A percentile compares a stretch with the other conserved stretches of the same genome.
Evolutionary conservation across 1,140 invertebrate species (phyloP).

Genomic region (Drosophila nigrodunni): DNA sequence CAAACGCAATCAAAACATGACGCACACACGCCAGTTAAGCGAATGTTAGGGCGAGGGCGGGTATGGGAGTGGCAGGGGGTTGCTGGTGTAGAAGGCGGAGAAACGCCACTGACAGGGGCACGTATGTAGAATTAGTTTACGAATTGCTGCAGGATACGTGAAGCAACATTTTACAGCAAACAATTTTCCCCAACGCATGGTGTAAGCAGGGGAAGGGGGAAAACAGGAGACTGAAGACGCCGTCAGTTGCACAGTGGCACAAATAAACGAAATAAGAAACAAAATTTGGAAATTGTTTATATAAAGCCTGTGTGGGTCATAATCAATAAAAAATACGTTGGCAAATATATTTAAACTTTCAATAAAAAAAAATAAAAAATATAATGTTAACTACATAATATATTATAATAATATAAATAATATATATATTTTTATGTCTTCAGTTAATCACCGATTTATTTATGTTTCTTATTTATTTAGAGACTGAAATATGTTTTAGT

Average conservation of each 20-base stretch:
- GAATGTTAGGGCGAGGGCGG: conserved; percentile 7
- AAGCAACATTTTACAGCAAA: conserved; percentile 79
- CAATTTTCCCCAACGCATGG: conserved; percentile 46
- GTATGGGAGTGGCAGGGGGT: neutral
- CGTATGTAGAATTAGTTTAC: conserved; percentile 82
- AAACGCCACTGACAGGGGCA: conserved; percentile 67
- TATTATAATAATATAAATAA: too few relatives aligned
- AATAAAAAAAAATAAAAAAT: neutral
- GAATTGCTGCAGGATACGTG: conserved; percentile 82
- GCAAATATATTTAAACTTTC: too few relatives aligned
- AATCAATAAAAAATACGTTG: too few relatives aligned
- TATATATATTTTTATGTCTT: too few relatives aligned
- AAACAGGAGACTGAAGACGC: neutral
- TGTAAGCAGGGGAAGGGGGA: neutral
- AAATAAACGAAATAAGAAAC: neutral
- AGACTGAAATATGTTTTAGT: too few relatives aligned
- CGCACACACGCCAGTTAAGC: conserved; percentile 18
- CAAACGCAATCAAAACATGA: conserved; percentile 35
- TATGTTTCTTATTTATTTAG: too few relatives aligned
- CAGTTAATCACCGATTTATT: too few relatives aligned
- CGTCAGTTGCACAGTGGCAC: conserved; percentile 38
- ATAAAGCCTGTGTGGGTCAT: too few relatives aligned
- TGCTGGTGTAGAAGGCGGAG: neutral
- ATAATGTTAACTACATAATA: too few relatives aligned
- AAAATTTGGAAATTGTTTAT: neutral